Percentiles rank a stretch among this genome's conserved stretches.
Evolutionary conservation across 2,113 vertebrate species (phyloP).

Genomic region (Aphyosemion australe): DNA sequence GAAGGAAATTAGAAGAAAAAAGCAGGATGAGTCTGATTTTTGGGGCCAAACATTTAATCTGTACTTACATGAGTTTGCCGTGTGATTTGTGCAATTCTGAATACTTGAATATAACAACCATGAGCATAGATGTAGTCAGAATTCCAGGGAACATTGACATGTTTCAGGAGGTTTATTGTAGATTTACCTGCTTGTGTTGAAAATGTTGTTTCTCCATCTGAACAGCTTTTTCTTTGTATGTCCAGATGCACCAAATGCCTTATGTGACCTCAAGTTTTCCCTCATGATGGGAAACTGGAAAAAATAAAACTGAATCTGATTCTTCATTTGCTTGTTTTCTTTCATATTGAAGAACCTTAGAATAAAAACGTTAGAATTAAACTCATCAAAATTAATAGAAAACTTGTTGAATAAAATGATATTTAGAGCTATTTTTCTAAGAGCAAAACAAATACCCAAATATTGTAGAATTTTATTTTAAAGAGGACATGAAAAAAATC

Average conservation of each 20-base stretch:
- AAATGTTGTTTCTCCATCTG: neutral
- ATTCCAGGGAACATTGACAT: neutral
- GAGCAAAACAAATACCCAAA: too few relatives aligned
- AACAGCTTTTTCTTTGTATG: neutral
- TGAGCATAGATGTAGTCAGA: neutral
- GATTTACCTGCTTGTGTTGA: neutral
- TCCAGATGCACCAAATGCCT: slow-evolving; percentile 44
- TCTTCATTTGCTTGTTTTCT: neutral
- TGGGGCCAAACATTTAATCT: slow-evolving; percentile 15
- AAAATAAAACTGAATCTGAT: slow-evolving; percentile 39
- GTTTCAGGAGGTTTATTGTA: slow-evolving; percentile 3
- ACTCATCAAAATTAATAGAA: too few relatives aligned
- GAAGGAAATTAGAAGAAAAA: neutral
- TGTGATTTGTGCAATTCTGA: neutral
- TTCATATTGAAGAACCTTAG: too few relatives aligned
- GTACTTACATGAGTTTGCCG: neutral
- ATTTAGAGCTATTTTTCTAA: too few relatives aligned
- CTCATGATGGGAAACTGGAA: slow-evolving; percentile 12
- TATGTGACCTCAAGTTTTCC: slow-evolving; percentile 9
- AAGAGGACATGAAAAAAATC: too few relatives aligned
- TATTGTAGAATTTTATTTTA: too few relatives aligned
- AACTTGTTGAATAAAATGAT: too few relatives aligned
- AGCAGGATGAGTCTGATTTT: neutral
- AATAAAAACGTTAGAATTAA: too few relatives aligned
- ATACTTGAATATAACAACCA: slow-evolving; percentile 22